Conservation (phyloP, 2,888 invertebrate genomes). For the Lepidocyrtoides sp. region DNA sequence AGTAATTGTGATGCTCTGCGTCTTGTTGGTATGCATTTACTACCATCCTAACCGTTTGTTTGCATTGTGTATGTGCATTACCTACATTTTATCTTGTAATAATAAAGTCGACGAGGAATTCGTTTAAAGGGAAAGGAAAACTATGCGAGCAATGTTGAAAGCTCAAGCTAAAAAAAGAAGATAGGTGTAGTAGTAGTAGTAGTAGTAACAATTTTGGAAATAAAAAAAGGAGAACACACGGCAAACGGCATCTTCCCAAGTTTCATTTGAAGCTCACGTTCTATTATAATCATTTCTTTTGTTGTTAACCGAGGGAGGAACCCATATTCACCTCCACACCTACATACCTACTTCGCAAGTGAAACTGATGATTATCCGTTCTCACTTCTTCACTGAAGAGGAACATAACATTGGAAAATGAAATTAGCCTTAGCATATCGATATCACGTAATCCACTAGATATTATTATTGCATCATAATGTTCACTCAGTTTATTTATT, state of each 20-base stretch:
- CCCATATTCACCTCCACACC: conserved; percentile 47
- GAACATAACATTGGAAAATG: background rate
- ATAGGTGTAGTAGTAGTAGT: background rate
- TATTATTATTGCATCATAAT: conserved; percentile 1
- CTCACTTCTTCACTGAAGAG: conserved; percentile 9
- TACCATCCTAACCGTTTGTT: background rate
- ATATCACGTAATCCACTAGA: conserved; percentile 40
- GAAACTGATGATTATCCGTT: conserved; percentile 12
- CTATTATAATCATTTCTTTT: background rate
- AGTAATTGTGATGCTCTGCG: conserved; percentile 14
- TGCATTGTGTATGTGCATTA: background rate
- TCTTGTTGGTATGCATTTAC: conserved; percentile 28
- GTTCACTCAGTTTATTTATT: background rate
- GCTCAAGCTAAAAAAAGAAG: conserved; percentile 19
- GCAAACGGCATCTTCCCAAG: conserved; percentile 48
- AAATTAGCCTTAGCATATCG: conserved; percentile 35
- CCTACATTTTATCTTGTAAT: background rate
- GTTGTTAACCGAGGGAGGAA: conserved; percentile 43
- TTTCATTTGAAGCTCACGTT: conserved; percentile 55
- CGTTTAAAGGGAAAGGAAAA: background rate
- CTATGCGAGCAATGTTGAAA: background rate
- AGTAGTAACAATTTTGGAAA: conserved; percentile 26
- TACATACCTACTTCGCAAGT: background rate
- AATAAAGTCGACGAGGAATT: background rate
- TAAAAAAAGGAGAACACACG: background rate